Evolutionary conservation across 2,797 vertebrate genomes (phyloP).

Genomic region (Tachyglossus aculeatus): DNA sequence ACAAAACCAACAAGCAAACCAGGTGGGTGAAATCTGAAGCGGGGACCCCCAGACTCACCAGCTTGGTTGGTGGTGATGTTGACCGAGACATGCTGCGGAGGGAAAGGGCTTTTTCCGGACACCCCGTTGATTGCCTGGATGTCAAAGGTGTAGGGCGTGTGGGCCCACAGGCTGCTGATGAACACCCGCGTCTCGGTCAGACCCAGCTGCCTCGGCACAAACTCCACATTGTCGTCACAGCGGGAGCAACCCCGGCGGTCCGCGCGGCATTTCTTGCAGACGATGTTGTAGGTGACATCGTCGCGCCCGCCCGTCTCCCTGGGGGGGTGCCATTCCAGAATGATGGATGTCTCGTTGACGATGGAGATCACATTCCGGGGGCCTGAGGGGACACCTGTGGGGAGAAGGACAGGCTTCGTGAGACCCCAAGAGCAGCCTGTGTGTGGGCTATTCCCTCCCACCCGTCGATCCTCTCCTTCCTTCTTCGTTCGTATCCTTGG

Average conservation of each 20-base stretch:
- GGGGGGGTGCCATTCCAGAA: constrained; percentile 94
- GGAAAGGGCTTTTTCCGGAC: constrained; percentile 94
- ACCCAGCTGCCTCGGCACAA: constrained; percentile 90
- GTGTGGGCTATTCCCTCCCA: not conserved
- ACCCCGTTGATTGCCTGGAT: constrained; percentile 97
- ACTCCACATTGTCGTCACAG: constrained; percentile 97
- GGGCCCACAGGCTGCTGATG: constrained; percentile 95
- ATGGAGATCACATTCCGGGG: constrained; percentile 96
- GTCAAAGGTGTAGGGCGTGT: constrained; percentile 95
- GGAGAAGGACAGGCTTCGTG: not conserved
- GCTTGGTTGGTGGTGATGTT: constrained; percentile 99
- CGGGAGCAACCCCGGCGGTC: constrained; percentile 92
- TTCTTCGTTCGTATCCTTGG: not conserved
- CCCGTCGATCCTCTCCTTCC: not conserved
- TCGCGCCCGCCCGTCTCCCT: constrained; percentile 91
- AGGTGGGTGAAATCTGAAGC: not conserved
- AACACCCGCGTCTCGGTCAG: constrained; percentile 91
- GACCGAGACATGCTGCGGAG: constrained; percentile 91
- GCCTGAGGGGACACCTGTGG: constrained; percentile 90
- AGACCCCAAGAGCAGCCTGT: not conserved
- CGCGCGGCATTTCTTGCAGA: constrained; percentile 93
- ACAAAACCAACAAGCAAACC: not conserved
- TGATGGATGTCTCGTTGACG: constrained; percentile 96
- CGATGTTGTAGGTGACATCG: constrained; percentile 96
- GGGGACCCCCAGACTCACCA: constrained; percentile 74